These are phyloP conservation scores for Marasmarcha lunaedactyla DNA, from an alignment of 2,888 invertebrate species.

Conservation along the genomic window DNA sequence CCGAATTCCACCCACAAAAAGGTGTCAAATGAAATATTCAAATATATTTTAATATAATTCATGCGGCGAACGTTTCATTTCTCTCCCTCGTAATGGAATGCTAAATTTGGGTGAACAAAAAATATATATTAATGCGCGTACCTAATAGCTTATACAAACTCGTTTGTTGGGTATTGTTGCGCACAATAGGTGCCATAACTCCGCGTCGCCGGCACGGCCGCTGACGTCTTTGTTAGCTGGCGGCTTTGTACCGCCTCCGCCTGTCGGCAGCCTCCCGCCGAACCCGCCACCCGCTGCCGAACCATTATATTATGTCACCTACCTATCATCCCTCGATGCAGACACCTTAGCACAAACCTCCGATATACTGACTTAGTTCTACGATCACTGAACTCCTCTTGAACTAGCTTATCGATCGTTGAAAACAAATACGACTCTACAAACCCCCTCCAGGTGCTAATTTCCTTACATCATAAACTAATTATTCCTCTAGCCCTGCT, in stretches of 20 bases:
- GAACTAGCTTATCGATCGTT: too few relatives aligned
- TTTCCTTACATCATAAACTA: background rate
- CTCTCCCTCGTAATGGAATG: slow-evolving; percentile 71
- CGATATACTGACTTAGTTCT: too few relatives aligned
- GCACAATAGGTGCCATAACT: slow-evolving; percentile 70
- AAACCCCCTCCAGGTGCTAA: slow-evolving; percentile 38
- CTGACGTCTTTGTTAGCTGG: slow-evolving; percentile 69
- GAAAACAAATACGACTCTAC: too few relatives aligned
- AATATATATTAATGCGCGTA: slow-evolving; percentile 72
- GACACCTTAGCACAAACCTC: background rate
- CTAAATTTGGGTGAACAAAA: slow-evolving; percentile 70
- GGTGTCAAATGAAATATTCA: slow-evolving; percentile 72
- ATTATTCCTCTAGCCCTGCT: slow-evolving; percentile 26
- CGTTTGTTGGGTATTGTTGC: slow-evolving; percentile 71
- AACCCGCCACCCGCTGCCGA: slow-evolving; percentile 29
- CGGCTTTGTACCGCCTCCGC: slow-evolving; percentile 59
- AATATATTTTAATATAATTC: slow-evolving; percentile 72
- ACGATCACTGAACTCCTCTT: too few relatives aligned
- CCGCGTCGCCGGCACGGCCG: slow-evolving; percentile 67
- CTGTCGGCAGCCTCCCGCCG: slow-evolving; percentile 47
- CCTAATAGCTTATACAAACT: slow-evolving; percentile 72
- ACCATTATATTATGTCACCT: slow-evolving; percentile 19
- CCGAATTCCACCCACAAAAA: slow-evolving; percentile 65
- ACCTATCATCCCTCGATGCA: background rate
- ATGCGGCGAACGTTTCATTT: slow-evolving; percentile 71